Evolutionary conservation across 92 coral and sea anemone genomes (phyloP).

Genomic region (Pocillopora meandrina): DNA sequence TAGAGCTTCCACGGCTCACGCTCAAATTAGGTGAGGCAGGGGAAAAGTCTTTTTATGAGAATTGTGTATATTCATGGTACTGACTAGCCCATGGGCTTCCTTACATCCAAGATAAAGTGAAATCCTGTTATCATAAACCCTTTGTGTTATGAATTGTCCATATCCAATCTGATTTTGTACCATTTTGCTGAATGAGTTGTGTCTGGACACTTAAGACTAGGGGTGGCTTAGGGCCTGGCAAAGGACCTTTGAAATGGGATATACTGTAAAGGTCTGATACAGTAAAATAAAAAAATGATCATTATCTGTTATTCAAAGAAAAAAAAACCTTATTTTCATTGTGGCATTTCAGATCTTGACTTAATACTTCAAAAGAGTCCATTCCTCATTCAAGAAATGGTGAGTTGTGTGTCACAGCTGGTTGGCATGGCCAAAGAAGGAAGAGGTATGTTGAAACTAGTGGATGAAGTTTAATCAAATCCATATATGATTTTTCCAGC

Average conservation of each 20-base stretch:
- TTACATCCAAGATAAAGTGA: neutral
- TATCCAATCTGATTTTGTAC: no score
- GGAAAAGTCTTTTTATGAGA: neutral
- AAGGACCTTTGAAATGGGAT: no score
- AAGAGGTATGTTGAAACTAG: slow-evolving; percentile 50
- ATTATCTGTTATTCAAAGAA: no score
- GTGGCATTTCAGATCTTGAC: slow-evolving; percentile 57
- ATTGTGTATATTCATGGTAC: no score
- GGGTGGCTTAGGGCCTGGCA: no score
- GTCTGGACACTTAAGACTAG: no score
- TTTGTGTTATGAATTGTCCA: no score
- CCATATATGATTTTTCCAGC: no score
- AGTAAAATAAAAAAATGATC: neutral
- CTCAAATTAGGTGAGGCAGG: slow-evolving; percentile 64
- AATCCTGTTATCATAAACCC: no score
- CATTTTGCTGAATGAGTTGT: no score
- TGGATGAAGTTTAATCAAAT: neutral
- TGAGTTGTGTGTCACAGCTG: slow-evolving; percentile 84
- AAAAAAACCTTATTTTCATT: neutral
- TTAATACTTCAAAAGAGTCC: slow-evolving; percentile 84
- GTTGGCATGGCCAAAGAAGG: slow-evolving; percentile 89
- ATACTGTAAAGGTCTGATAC: neutral
- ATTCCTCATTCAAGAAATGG: slow-evolving; percentile 89
- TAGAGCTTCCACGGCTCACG: slow-evolving; percentile 79
- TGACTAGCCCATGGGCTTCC: neutral